Percentiles rank a stretch among this genome's conserved stretches.
phyloP scores from a whole-genome alignment of 2,797 vertebrate species.

The Anguilla obscura region DNA sequence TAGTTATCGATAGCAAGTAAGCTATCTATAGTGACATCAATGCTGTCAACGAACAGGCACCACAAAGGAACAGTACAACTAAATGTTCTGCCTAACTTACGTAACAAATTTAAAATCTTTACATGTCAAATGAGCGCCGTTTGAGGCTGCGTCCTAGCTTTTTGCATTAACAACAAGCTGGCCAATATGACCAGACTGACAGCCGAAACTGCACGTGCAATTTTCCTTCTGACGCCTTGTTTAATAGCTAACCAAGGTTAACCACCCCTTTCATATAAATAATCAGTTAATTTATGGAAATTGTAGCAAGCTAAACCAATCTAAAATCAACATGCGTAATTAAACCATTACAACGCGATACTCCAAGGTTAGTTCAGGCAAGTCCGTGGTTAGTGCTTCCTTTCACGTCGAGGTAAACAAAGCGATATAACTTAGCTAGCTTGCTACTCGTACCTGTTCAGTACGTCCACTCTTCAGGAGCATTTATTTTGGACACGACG shows the following conservation, averaged over 20 bases:
- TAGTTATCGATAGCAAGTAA: background rate
- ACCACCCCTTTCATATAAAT: background rate
- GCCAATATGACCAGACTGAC: background rate
- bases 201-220: background rate
- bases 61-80: background rate
- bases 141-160: background rate
- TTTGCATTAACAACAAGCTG: background rate
- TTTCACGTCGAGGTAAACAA: background rate
- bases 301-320: background rate
- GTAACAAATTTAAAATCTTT: background rate
- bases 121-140: background rate
- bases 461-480: conserved; percentile 6
- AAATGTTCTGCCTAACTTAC: background rate
- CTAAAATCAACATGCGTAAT: background rate
- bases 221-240: background rate
- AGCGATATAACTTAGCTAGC: background rate
- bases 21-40: background rate
- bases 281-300: background rate
- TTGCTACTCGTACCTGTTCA: background rate
- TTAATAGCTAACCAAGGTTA: background rate
- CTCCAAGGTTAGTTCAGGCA: background rate
- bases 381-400: background rate
- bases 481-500: background rate
- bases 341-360: background rate
- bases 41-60: background rate